Conservation (phyloP, 2,797 vertebrate species). For the Moxostoma hubbsi region DNA sequence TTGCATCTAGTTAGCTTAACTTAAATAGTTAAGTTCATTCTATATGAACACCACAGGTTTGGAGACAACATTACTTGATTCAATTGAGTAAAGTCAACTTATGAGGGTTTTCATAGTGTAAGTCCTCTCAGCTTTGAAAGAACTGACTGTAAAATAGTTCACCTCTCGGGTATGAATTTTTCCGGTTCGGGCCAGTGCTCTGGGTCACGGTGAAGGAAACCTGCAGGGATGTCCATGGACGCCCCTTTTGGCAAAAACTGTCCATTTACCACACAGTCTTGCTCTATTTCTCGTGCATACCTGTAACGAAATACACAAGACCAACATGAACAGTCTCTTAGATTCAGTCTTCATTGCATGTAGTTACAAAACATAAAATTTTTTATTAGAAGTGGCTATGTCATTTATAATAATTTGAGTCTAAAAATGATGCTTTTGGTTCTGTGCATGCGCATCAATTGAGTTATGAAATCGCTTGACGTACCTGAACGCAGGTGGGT, state of each 20-base stretch:
- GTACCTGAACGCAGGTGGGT: conserved; percentile 93
- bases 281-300: conserved; percentile 81
- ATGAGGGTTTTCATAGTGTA: too few relatives aligned
- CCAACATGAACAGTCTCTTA: neutral
- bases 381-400: neutral
- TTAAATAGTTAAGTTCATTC: too few relatives aligned
- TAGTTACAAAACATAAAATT: neutral
- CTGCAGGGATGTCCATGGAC: conserved; percentile 84
- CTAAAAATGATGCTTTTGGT: neutral
- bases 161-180: conserved; percentile 92
- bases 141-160: conserved; percentile 10
- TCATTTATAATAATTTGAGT: neutral
- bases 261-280: conserved; percentile 84
- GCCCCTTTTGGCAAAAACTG: conserved; percentile 84
- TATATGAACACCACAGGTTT: too few relatives aligned
- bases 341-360: neutral
- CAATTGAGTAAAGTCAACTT: too few relatives aligned
- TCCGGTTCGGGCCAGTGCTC: conserved; percentile 88
- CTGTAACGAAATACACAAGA: conserved; percentile 65
- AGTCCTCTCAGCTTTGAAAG: too few relatives aligned
- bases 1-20: too few relatives aligned
- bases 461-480: neutral
- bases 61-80: too few relatives aligned
- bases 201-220: conserved; percentile 87
- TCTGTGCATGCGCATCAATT: neutral